These are phyloP conservation scores for Orthosia gracilis DNA, from an alignment of 2,888 invertebrate species.

Conservation along the genomic window DNA sequence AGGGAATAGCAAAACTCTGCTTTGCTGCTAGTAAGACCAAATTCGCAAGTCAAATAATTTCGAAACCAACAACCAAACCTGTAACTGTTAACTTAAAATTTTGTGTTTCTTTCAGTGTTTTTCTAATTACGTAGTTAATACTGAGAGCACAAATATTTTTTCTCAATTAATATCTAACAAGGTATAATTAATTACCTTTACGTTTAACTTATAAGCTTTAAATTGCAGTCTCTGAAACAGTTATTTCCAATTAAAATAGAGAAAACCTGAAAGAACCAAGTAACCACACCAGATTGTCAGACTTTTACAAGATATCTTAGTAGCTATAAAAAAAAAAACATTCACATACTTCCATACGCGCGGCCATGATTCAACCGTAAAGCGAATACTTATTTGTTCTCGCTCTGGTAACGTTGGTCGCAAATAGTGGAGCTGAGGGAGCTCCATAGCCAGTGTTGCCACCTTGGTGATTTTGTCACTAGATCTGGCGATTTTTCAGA, in stretches of 20 bases:
- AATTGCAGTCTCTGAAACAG: neutral
- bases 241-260: conserved; percentile 26
- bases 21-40: too few relatives aligned
- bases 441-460: conserved; percentile 49
- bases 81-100: too few relatives aligned
- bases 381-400: conserved; percentile 37
- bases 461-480: too few relatives aligned
- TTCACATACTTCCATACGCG: neutral
- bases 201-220: too few relatives aligned
- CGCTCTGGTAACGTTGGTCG: conserved; percentile 46
- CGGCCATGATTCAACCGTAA: conserved; percentile 16
- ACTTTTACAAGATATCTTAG: conserved; percentile 15
- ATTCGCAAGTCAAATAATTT: too few relatives aligned
- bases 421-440: conserved; percentile 24
- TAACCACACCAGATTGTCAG: neutral
- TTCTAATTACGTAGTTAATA: too few relatives aligned
- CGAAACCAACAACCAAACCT: too few relatives aligned
- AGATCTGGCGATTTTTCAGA: too few relatives aligned
- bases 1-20: too few relatives aligned
- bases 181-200: too few relatives aligned
- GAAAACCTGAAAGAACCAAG: conserved; percentile 15
- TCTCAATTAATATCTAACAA: neutral
- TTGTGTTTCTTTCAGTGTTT: too few relatives aligned
- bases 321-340: neutral
- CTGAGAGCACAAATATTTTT: neutral